Evolutionary conservation across 2,797 vertebrate genomes (phyloP).

Genomic region (Myotis planiceps): DNA sequence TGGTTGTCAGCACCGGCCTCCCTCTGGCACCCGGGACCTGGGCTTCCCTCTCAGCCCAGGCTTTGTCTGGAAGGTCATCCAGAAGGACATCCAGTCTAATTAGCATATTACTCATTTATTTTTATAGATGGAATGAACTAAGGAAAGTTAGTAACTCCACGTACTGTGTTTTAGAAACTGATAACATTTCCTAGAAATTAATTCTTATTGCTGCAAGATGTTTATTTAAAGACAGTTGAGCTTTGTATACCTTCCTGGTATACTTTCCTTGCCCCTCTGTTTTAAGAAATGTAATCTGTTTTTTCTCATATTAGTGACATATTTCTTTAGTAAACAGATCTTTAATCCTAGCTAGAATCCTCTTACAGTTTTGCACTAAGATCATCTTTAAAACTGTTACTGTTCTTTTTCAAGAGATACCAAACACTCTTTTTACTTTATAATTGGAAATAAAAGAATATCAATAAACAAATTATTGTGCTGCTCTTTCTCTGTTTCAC

Average conservation of each 20-base stretch:
- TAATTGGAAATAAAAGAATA: neutral
- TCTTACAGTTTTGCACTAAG: neutral
- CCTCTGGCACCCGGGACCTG: too few relatives aligned
- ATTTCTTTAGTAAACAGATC: neutral
- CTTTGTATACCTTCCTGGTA: neutral
- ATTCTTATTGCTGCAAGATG: neutral
- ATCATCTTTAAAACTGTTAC: neutral
- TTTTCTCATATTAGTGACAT: neutral
- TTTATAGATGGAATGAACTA: neutral
- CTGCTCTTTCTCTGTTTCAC: neutral
- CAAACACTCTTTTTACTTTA: neutral
- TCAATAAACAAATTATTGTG: neutral
- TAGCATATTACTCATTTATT: too few relatives aligned
- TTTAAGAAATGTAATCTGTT: neutral
- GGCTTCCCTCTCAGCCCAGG: too few relatives aligned
- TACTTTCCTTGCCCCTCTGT: neutral
- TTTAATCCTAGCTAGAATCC: neutral
- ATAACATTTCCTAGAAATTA: neutral
- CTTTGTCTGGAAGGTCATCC: too few relatives aligned
- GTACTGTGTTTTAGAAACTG: neutral
- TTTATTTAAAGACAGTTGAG: neutral
- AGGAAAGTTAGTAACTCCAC: neutral
- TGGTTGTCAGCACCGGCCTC: too few relatives aligned
- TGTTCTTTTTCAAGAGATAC: slow-evolving; percentile 25
- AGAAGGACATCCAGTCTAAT: too few relatives aligned